Base-by-base conservation (phyloP, 2,113 vertebrate species). In the Grallaria varia region DNA sequence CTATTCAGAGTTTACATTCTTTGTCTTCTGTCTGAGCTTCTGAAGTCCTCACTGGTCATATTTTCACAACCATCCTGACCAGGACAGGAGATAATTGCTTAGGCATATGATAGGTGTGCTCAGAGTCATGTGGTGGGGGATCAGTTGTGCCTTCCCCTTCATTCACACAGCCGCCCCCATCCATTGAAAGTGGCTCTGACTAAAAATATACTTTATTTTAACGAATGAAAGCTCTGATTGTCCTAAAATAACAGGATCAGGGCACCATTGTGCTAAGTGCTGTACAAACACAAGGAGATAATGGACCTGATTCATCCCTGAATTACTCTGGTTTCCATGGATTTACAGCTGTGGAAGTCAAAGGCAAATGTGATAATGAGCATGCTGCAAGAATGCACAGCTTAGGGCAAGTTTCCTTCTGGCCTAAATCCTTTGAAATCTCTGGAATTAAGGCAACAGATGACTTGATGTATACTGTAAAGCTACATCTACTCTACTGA, bases 221-320 rank as follows among this genome's bases (percentile, higher is more conserved):
- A 76, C 11, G 40, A 90, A 95, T 92, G 95, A 96, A 96, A 95
- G 95, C 92, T 94, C 72, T 78, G 86, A 95, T 94, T 97, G 95
- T 97, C 90, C 93, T 90, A 96, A 96, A 95, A 97, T 94, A 96
- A 95, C 95, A 89, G 92, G 95, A 96, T 93, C 95, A 96, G 95
- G 93, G 95, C 87, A 89, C 83, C 88, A 95, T 94, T 96, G 92
- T 96, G 86, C 95, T 94, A 96, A 96, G 80, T 95, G 93, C 90
- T 95, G 92, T 78, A 96, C 93, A 96, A 97, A 94, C 88, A 95
- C 56, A 90, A 95, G 88, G 62, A 95, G 92, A 97, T 96, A 96
- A 95, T 96, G 90, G 93, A 93, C 88, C 90, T 96, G 96, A 97
- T 97, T 96, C 96, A 96, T 96, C 92, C 92, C 88, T 92, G 96